Evolutionary conservation across 2,113 vertebrate genomes (phyloP).

Genomic region (Leptocoma aspasia): DNA sequence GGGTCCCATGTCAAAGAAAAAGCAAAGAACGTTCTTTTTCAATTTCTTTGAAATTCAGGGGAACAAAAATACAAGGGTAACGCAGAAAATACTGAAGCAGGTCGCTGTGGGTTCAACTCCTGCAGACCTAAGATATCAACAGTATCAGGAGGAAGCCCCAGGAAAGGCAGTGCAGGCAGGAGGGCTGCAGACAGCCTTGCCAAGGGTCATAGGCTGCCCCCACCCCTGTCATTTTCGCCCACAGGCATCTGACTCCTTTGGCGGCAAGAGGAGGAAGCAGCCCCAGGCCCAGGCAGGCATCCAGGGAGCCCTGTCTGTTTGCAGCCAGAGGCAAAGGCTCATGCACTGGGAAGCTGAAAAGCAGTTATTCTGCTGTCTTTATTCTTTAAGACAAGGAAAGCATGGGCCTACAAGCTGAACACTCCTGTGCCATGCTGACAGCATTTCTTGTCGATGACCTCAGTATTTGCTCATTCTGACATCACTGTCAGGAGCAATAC

Average conservation of each 20-base stretch:
- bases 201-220: rapidly evolving
- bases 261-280: not conserved
- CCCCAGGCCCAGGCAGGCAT: not conserved
- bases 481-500: conserved; percentile 2
- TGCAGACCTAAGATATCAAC: not conserved
- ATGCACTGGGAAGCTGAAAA: not conserved
- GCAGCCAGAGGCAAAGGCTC: not conserved
- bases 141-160: not conserved
- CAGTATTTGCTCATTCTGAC: conserved; percentile 23
- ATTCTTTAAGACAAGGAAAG: not conserved
- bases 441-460: not conserved
- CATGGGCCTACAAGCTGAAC: not conserved
- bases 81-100: not conserved
- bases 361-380: not conserved
- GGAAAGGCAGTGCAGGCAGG: not conserved
- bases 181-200: not conserved
- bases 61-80: not conserved
- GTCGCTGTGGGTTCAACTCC: not conserved
- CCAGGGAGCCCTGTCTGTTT: not conserved
- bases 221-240: not conserved
- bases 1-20: not conserved
- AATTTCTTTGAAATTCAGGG: not conserved
- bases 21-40: not conserved
- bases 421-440: not conserved
- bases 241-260: not conserved